Evolutionary conservation across 2,797 vertebrate genomes (phyloP).

Genomic region (Falco columbarius): DNA sequence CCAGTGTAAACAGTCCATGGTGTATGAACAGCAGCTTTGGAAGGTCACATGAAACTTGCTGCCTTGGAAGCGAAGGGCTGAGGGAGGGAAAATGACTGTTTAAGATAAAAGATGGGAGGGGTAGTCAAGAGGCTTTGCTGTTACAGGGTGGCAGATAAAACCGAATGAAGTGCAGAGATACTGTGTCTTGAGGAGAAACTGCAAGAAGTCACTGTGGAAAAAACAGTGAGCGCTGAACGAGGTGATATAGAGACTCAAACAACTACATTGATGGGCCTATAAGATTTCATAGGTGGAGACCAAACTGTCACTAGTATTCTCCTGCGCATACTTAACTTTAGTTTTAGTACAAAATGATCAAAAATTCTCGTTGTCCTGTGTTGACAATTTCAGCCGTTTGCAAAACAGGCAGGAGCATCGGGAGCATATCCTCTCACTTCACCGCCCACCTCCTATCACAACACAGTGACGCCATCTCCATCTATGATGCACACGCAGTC

Average conservation of each 20-base stretch:
- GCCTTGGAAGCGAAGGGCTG: background rate
- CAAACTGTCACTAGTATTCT: background rate
- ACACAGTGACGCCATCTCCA: constrained; percentile 92
- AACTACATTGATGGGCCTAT: background rate
- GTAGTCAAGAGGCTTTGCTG: background rate
- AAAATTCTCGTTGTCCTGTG: background rate
- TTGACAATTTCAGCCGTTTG: constrained; percentile 77
- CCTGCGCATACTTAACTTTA: background rate
- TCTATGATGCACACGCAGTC: constrained; percentile 99
- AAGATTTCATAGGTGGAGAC: background rate
- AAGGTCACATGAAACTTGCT: constrained; percentile 13
- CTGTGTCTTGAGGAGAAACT: background rate
- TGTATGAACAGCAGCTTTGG: background rate
- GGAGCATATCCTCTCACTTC: constrained; percentile 95
- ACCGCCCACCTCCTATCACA: constrained; percentile 92
- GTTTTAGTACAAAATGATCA: background rate
- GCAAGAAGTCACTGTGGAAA: background rate
- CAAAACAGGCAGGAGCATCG: constrained; percentile 81
- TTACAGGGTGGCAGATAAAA: background rate
- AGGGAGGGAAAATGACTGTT: background rate
- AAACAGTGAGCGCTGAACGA: background rate
- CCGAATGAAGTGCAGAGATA: background rate
- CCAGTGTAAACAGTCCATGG: background rate
- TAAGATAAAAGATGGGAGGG: background rate
- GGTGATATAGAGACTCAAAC: background rate